Evolutionary conservation across 1,140 invertebrate species (phyloP).

Genomic region (Bradysia coprophila): DNA sequence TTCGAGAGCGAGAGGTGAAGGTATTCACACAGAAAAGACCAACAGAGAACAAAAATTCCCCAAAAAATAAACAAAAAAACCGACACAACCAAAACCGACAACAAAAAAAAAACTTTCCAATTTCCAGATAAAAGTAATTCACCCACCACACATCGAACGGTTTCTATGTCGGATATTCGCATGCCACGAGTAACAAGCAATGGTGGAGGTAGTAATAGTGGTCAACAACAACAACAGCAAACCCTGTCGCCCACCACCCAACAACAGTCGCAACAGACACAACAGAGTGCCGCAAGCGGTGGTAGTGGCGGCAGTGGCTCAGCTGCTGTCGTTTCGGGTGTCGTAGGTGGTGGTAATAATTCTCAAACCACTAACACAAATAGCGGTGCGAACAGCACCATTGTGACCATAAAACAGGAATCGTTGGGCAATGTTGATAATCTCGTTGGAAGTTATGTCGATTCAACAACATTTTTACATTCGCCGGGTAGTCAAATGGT

Average conservation of each 20-base stretch:
- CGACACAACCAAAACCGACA: too few species aligned
- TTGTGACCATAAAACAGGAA: constrained; percentile 33
- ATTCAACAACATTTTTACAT: constrained; percentile 36
- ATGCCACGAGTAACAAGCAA: constrained; percentile 8
- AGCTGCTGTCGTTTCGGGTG: background rate
- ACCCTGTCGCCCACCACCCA: background rate
- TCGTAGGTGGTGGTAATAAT: background rate
- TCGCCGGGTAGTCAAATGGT: constrained; percentile 24
- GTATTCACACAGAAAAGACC: too few species aligned
- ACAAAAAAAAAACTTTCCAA: background rate
- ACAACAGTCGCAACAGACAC: background rate
- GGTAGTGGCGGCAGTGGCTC: background rate
- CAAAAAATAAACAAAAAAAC: too few species aligned
- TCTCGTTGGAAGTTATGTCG: constrained; percentile 34
- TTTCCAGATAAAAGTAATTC: constrained; percentile 3
- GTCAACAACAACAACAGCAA: background rate
- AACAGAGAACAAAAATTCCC: too few species aligned
- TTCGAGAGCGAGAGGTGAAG: too few species aligned
- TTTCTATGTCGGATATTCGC: constrained; percentile 11
- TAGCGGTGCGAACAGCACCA: constrained; percentile 4
- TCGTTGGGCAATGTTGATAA: constrained; percentile 27
- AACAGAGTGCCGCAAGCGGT: too few species aligned
- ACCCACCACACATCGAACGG: constrained; percentile 12
- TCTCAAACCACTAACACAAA: background rate
- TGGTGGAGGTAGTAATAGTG: background rate